Evolutionary conservation across 2,888 invertebrate species (phyloP).

Genomic region (Lepidochitona cinerea): DNA sequence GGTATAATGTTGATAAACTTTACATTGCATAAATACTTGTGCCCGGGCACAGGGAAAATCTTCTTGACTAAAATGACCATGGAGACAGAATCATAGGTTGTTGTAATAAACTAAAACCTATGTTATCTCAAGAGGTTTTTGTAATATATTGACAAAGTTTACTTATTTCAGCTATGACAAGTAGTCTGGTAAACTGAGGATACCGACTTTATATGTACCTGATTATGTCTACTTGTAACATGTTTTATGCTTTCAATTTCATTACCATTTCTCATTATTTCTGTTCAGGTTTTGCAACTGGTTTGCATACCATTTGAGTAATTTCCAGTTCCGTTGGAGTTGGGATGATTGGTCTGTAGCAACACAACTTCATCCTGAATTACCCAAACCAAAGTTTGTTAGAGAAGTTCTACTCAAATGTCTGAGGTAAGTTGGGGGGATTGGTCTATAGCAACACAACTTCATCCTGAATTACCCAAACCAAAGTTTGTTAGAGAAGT

Average conservation of each 20-base stretch:
- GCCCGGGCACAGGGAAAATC: too few species aligned
- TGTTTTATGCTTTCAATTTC: not conserved
- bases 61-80: too few species aligned
- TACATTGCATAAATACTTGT: too few species aligned
- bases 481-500: slow-evolving; percentile 96
- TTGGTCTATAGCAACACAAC: slow-evolving; percentile 70
- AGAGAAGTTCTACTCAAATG: slow-evolving; percentile 91
- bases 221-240: too few species aligned
- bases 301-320: slow-evolving; percentile 98
- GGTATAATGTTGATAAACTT: too few species aligned
- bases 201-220: too few species aligned
- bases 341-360: slow-evolving; percentile 79
- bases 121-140: too few species aligned
- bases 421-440: slow-evolving; percentile 88
- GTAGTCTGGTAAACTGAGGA: too few species aligned
- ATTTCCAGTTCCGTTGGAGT: slow-evolving; percentile 99
- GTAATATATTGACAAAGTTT: too few species aligned
- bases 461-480: slow-evolving; percentile 84
- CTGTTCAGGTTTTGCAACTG: slow-evolving; percentile 88
- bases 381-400: slow-evolving; percentile 95
- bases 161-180: too few species aligned
- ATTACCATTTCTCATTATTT: not conserved
- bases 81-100: too few species aligned
- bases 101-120: too few species aligned
- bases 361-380: slow-evolving; percentile 75